Conservation (phyloP, 2,888 invertebrate species). For the Clitarchus hookeri region DNA sequence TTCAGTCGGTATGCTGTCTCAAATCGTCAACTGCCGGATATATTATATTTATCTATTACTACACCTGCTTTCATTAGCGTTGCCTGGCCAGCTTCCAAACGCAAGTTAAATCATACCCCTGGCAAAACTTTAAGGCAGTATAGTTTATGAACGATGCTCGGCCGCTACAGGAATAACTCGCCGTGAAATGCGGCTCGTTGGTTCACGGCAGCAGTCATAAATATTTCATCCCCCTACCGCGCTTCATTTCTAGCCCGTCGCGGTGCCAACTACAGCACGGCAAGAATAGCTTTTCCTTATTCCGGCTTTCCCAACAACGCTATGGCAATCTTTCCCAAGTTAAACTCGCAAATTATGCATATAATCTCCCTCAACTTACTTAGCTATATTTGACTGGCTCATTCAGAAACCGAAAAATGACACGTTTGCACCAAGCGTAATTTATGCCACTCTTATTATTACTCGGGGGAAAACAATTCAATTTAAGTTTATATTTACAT, state of each 20-base stretch:
- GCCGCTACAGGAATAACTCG: not conserved
- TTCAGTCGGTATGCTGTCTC: no score
- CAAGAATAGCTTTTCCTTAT: not conserved
- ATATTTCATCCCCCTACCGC: not conserved
- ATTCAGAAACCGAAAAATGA: no score
- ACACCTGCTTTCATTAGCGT: constrained; percentile 3
- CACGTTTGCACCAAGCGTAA: no score
- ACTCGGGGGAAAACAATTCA: no score
- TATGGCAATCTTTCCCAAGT: no score
- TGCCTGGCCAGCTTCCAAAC: not conserved
- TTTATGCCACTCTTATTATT: no score
- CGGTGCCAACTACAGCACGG: not conserved
- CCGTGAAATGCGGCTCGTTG: not conserved
- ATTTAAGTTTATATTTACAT: no score
- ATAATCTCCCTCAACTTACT: no score
- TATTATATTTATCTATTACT: no score
- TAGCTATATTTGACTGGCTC: no score
- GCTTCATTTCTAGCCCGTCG: not conserved
- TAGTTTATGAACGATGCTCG: not conserved
- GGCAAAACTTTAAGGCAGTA: not conserved
- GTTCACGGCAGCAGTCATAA: not conserved
- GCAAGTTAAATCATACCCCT: not conserved
- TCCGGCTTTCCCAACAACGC: not conserved
- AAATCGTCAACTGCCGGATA: no score
- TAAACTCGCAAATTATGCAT: no score